Evolutionary conservation across 2,113 vertebrate species (phyloP).

Genomic region (Dissostichus mawsoni): DNA sequence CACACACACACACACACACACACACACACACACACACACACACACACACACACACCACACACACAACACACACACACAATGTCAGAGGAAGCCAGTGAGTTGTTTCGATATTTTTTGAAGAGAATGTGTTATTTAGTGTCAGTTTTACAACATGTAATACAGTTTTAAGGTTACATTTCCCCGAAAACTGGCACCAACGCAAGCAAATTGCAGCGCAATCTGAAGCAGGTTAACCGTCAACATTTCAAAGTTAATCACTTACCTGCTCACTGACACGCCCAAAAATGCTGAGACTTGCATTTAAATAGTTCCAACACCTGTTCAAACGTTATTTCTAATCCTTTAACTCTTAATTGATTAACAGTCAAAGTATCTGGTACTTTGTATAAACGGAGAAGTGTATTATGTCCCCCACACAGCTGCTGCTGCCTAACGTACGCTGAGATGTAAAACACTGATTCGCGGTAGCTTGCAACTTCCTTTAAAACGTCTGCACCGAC

Average conservation of each 20-base stretch:
- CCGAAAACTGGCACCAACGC: not conserved
- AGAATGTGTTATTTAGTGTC: no score
- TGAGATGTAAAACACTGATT: not conserved
- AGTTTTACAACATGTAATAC: no score
- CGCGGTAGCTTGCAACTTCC: not conserved
- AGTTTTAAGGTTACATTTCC: no score
- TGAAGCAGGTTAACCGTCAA: not conserved
- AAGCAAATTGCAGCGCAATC: not conserved
- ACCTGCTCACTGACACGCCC: conserved; percentile 67
- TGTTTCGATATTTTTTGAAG: not conserved
- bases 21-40: not conserved
- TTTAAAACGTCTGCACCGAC: not conserved
- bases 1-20: not conserved
- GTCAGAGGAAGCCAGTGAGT: accelerated
- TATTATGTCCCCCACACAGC: not conserved
- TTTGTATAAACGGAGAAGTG: not conserved
- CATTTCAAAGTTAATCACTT: conserved; percentile 32
- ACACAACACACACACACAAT: not conserved
- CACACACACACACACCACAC: not conserved
- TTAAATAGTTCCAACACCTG: conserved; percentile 42
- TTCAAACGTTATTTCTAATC: not conserved
- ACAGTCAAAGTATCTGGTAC: not conserved
- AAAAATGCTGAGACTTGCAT: not conserved
- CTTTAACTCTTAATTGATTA: not conserved
- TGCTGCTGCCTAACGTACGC: not conserved